These are phyloP conservation scores for Cheiracanthium punctorium DNA, from an alignment of 2,888 invertebrate genomes.

Conservation along the genomic window DNA sequence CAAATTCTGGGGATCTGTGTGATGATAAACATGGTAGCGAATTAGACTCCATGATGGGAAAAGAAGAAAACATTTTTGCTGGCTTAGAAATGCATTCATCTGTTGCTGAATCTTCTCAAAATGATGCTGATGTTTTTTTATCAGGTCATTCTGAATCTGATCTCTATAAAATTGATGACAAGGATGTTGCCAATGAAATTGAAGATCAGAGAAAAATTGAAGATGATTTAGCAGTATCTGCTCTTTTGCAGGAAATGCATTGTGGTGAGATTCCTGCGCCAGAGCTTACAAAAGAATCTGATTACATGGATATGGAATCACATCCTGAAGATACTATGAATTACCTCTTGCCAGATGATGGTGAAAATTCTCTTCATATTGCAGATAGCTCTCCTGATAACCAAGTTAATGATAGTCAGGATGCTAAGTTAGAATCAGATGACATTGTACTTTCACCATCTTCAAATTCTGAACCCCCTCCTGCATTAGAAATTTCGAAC, in stretches of 20 bases:
- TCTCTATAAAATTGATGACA: slow-evolving; percentile 56
- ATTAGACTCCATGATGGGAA: slow-evolving; percentile 36
- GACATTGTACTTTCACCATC: slow-evolving; percentile 47
- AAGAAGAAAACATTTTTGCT: slow-evolving; percentile 61
- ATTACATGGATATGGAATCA: slow-evolving; percentile 62
- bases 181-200: slow-evolving; percentile 70
- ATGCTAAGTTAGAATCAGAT: slow-evolving; percentile 47
- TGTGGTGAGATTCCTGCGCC: slow-evolving; percentile 70
- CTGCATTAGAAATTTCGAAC: slow-evolving; percentile 61
- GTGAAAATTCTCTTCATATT: slow-evolving; percentile 62
- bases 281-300: slow-evolving; percentile 70
- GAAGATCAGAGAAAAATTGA: slow-evolving; percentile 73
- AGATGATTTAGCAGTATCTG: slow-evolving; percentile 73
- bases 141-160: slow-evolving; percentile 53
- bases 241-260: slow-evolving; percentile 73
- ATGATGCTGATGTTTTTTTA: slow-evolving; percentile 51
- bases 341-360: slow-evolving; percentile 59
- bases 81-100: slow-evolving; percentile 56
- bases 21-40: slow-evolving; percentile 59
- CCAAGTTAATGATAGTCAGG: slow-evolving; percentile 43
- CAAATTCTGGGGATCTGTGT: slow-evolving; percentile 28
- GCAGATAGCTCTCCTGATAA: slow-evolving; percentile 50
- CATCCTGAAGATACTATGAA: slow-evolving; percentile 68
- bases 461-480: slow-evolving; percentile 65
- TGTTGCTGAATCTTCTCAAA: slow-evolving; percentile 38